Base-by-base conservation (phyloP, 2,113 vertebrate species). In the Gnathonemus longibarbis region DNA sequence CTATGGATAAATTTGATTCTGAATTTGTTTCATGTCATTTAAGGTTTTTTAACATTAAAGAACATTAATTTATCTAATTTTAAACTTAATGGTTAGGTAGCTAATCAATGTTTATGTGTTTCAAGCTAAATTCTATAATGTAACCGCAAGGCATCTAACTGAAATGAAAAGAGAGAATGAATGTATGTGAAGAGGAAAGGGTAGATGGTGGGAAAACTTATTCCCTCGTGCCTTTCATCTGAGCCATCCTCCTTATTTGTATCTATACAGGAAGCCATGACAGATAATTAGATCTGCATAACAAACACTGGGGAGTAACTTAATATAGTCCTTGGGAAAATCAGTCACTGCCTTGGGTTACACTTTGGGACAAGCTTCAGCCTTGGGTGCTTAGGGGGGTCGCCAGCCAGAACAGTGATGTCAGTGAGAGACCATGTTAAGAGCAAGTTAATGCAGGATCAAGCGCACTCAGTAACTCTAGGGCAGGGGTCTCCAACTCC, bases 111-210 rank as follows among this genome's bases (percentile, higher is more conserved):
- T 98, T 97, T 96, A 97, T 97, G 96, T 95, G 94, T 92, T 95
- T 93, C 88, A 94, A 96, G 94, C 95, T 97, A 96, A 95, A 94
- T 93, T 93, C 95, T 0, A 42, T 98, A 98, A 99, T 98, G 95
- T 94, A 97, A 98, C 98, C 97, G 94, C 93, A 95, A 94, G 93
- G 95, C 93, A 94, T 95, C 94, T 97, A 97, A 97, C 96, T 97
- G 96, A 97, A 95, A 97, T 96, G 97, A 31, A 80, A 58, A 70
- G 66, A 52, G 88, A 50, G 66, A 50, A 46, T 89, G 24, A 92
- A 83, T 56, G 90, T 80, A 87, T 84, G 70, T 35, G 58, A 70
- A 27, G 77, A 91, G 48, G n/a, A 39, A 17, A 80, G 66, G 31
- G 42, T 89, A 52, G n/a, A 1, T 3, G 24, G 42, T 9, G 39